Percentiles rank a stretch among this genome's conserved stretches.
phyloP scores from a whole-genome alignment of 2,888 invertebrate genomes.

The Dione vanillae region DNA sequence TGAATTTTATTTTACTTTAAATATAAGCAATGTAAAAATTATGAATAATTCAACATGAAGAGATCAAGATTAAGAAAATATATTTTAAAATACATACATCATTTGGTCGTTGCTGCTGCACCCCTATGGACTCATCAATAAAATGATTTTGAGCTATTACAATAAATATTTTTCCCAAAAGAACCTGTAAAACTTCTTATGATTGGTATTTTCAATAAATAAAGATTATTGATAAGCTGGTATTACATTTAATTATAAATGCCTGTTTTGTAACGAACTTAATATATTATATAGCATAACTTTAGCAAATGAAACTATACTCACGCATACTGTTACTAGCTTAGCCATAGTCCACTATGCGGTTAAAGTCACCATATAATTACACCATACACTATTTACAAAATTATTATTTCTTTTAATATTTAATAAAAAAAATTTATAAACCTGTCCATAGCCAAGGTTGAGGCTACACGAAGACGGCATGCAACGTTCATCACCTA shows the following conservation, averaged over 20 bases:
- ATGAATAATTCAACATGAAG: too few species aligned
- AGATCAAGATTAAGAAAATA: background rate
- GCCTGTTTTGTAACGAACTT: background rate
- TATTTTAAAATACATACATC: slow-evolving; percentile 58
- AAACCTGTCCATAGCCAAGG: slow-evolving; percentile 77
- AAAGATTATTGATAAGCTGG: background rate
- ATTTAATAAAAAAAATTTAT: slow-evolving; percentile 46
- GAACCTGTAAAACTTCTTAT: slow-evolving; percentile 56
- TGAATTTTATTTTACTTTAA: too few species aligned
- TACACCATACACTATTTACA: slow-evolving; percentile 50
- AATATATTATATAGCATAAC: background rate
- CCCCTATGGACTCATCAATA: slow-evolving; percentile 51
- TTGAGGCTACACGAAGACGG: slow-evolving; percentile 71
- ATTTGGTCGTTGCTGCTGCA: slow-evolving; percentile 49
- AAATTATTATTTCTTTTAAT: slow-evolving; percentile 44
- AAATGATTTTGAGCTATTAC: slow-evolving; percentile 67
- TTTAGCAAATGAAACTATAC: slow-evolving; percentile 44
- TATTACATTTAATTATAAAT: background rate
- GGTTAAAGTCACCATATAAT: slow-evolving; percentile 45
- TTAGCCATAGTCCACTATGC: slow-evolving; percentile 61
- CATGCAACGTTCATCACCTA: slow-evolving; percentile 63
- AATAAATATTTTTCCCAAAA: slow-evolving; percentile 68
- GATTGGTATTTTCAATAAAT: background rate
- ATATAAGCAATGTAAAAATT: too few species aligned
- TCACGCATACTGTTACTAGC: slow-evolving; percentile 64